Evolutionary conservation across 2,797 vertebrate species (phyloP).

Genomic region (Menidia menidia): DNA sequence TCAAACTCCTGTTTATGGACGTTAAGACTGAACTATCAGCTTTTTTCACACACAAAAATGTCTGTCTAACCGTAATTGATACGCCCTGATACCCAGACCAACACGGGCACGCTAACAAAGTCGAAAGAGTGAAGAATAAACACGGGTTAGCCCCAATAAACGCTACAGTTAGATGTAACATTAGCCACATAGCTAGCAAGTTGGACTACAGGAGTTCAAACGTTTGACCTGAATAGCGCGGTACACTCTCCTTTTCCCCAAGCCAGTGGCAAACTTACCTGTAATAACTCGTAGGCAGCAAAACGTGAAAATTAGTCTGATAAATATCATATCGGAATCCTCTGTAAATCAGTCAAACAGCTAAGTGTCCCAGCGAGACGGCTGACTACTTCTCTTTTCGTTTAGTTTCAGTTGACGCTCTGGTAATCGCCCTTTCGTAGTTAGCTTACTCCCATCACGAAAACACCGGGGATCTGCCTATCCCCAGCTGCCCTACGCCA

Average conservation of each 20-base stretch:
- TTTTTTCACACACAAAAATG: conserved; percentile 4
- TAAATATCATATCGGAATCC: conserved; percentile 72
- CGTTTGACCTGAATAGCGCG: conserved; percentile 64
- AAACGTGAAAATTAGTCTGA: conserved; percentile 68
- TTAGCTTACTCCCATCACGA: conserved; percentile 54
- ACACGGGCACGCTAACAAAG: neutral
- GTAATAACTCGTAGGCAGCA: conserved; percentile 67
- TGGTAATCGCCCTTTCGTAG: conserved; percentile 60
- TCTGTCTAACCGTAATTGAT: neutral
- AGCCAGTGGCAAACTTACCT: conserved; percentile 71
- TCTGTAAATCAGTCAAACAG: conserved; percentile 35
- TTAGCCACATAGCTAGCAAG: conserved; percentile 62
- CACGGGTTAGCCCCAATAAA: conserved; percentile 12
- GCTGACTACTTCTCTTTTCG: conserved; percentile 51
- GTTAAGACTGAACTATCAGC: neutral
- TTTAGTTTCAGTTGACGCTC: conserved; percentile 71
- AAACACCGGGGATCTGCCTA: conserved; percentile 33
- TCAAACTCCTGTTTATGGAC: too few relatives aligned
- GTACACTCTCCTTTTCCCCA: conserved; percentile 49
- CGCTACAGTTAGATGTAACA: neutral
- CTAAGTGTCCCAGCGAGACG: conserved; percentile 31
- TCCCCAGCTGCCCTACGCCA: conserved; percentile 37
- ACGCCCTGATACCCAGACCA: neutral
- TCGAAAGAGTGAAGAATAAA: neutral
- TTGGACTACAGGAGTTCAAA: conserved; percentile 37